Evolutionary conservation across 2,797 vertebrate species (phyloP), one percentile per base, ranked within the genome.

Genomic region (Acanthopagrus latus): DNA sequence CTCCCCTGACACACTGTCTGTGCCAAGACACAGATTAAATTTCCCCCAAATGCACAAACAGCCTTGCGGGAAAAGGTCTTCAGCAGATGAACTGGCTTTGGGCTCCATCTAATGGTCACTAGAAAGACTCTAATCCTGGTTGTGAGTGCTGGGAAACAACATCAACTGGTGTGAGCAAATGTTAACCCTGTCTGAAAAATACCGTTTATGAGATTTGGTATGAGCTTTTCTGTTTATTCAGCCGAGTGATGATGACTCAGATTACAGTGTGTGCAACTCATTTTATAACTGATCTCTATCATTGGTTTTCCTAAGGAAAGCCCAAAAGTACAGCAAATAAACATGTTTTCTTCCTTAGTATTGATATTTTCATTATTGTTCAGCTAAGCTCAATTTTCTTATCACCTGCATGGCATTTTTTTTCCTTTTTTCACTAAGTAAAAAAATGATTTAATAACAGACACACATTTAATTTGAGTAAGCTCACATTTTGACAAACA

Each of bases 91-190:
- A 55, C 68, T 81, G 83, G 76, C 47, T 44, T 86, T 71, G 87
- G 82, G 82, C 88, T 77, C 93, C 93, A 92, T 84, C 94, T 92
- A 89, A 70, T 76, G 94, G 90, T 83, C 55, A 83, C 33, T 14
- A 27, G 6, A 69, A 51, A 71, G 23, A 68, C 41, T 43, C 25
- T 54, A 54, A 66, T 41, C 46, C 38, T 47, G 10, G 12, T 10
- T 29, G n/a, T 8, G 10, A 41, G 20, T n/a, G 21, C 33, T 0
- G 0, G n/a, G 29, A 60, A 79, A 52, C 11, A 66, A 57, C 52
- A 64, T 2, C 25, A 33, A 55, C 27, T 48, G 18, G 20, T 0
- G 2, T 44, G 13, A 29, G 21, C 6, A 44, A 33, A 50, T 4
- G 8, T 4, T 7, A 33, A 5, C 25, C 7, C 2, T 21, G 13